Base-by-base conservation (phyloP, 2,113 vertebrate genomes). In the Emydocephalus ijimae region DNA sequence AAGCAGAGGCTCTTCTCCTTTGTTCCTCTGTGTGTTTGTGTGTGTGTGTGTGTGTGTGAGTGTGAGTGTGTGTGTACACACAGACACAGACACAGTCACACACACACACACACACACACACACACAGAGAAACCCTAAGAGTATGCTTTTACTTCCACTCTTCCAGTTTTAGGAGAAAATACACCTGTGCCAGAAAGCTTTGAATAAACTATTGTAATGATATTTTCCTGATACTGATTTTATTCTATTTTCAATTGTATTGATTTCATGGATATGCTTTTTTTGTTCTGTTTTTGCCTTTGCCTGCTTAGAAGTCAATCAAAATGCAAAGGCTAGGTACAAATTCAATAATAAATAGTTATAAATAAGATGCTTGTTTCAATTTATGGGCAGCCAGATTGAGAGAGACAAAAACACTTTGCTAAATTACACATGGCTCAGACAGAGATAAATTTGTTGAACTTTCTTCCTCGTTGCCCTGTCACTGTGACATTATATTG, bases 371-470 rank as follows among this genome's bases (percentile, higher is more conserved):
- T 52, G 81, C 29, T 81, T 93, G 91, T 94, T 87, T 89, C 61
- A 69, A 15, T 89, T 64, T 91, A 89, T 61, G 87, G 91, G 94
- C 48, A 90, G 88, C 45, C 91, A 81, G 18, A 43, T 43, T 43
- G n/a, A 23, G 21, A 90, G 8, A 59, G 90, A 39, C 54, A 92
- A 0, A 7, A 91, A 14, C 0, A 5, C 88, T 39, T 1, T 8
- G 1, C 59, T 74, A 24, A 90, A 12, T 11, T 86, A 92, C 57
- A 86, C 88, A 24, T n/a, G 92, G 86, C 54, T 55, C 59, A 91
- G 18, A 92, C 89, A 92, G 85, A 94, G 89, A 94, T 89, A 93
- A 92, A 92, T 81, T 39, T 89, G 57, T 74, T 95, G 92, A 94
- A 93, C 64, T 94, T 93, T 52, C 94, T 92, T 93, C 93, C 21